Conservation (phyloP, 2,113 vertebrate species). For the Cygnus buccinator region DNA sequence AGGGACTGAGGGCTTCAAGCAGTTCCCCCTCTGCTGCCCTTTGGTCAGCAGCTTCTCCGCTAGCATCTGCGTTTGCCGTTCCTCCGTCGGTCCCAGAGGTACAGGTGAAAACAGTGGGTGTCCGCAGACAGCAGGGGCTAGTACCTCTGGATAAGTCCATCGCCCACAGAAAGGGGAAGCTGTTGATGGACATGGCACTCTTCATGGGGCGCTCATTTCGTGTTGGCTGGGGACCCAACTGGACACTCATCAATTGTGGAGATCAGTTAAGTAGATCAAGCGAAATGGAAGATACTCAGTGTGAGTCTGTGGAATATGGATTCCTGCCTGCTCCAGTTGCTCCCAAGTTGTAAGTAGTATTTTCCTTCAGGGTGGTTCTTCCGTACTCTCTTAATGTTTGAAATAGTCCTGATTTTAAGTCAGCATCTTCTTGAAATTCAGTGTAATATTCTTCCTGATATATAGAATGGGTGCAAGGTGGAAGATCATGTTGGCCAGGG, state of each 20-base stretch:
- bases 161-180: constrained; percentile 80
- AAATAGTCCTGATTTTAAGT: neutral
- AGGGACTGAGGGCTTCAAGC: neutral
- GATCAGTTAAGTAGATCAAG: constrained; percentile 58
- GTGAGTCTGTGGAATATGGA: constrained; percentile 76
- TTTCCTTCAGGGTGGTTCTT: fast-evolving
- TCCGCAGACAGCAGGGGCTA: constrained; percentile 80
- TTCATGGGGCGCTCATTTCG: constrained; percentile 91
- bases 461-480: fast-evolving
- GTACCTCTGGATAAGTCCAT: constrained; percentile 86
- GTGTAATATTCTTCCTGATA: neutral
- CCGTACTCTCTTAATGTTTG: fast-evolving
- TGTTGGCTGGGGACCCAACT: constrained; percentile 92
- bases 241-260: constrained; percentile 87
- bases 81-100: constrained; percentile 73
- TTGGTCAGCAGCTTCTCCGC: constrained; percentile 64
- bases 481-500: fast-evolving
- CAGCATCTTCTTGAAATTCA: fast-evolving
- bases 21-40: neutral
- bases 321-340: constrained; percentile 81
- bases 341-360: constrained; percentile 83
- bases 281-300: neutral
- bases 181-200: constrained; percentile 90
- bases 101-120: constrained; percentile 82
- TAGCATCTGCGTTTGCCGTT: constrained; percentile 70